Evolutionary conservation across 2,113 vertebrate species (phyloP).

Genomic region (Zosterops lateralis): DNA sequence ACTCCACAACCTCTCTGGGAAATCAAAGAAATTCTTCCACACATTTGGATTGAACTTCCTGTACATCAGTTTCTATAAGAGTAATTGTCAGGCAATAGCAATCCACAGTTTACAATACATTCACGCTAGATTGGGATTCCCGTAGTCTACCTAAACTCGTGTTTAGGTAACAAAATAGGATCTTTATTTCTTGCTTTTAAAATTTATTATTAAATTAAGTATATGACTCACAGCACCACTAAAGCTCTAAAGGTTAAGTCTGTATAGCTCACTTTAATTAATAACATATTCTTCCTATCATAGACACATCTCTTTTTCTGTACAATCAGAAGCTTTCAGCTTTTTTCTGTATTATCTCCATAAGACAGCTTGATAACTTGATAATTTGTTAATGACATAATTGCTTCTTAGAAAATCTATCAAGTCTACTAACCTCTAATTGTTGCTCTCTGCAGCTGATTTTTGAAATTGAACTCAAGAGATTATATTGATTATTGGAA

Average conservation of each 20-base stretch:
- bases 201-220: neutral
- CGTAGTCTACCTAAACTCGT: neutral
- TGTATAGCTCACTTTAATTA: conserved; percentile 29
- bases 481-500: conserved; percentile 44
- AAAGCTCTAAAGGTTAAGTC: conserved; percentile 26
- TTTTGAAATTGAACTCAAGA: conserved; percentile 44
- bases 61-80: neutral
- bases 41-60: neutral
- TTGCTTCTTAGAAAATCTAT: conserved; percentile 59
- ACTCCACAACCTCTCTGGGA: neutral
- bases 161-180: neutral
- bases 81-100: neutral
- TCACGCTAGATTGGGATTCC: neutral
- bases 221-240: neutral
- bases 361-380: conserved; percentile 52
- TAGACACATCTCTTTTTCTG: neutral
- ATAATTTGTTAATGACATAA: conserved; percentile 73
- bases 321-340: conserved; percentile 23
- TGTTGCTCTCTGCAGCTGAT: conserved; percentile 47
- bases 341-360: conserved; percentile 33
- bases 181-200: neutral
- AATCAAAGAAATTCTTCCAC: neutral
- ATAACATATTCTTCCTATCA: conserved; percentile 1
- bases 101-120: neutral
- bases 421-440: conserved; percentile 49